phyloP scores from a whole-genome alignment of 2,888 invertebrate species.

The Gymnoscelis rufifasciata region DNA sequence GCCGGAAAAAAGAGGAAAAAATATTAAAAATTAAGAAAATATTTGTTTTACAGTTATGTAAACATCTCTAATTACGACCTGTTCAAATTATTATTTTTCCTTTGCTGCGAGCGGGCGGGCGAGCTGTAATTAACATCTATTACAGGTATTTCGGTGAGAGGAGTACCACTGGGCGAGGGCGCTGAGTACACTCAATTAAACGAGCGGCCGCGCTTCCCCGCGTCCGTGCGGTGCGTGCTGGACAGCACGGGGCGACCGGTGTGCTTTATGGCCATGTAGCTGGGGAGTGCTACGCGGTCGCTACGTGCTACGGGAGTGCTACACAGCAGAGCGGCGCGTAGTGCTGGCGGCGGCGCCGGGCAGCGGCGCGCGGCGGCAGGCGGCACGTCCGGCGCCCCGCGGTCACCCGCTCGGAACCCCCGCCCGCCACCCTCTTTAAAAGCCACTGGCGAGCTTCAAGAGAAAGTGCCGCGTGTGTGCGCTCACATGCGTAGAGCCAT shows the following conservation, averaged over 20 bases:
- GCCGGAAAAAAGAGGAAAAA: slow-evolving; percentile 60
- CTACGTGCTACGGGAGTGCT: slow-evolving; percentile 19
- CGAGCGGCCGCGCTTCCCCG: slow-evolving; percentile 40
- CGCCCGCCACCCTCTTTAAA: slow-evolving; percentile 74
- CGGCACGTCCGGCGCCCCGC: slow-evolving; percentile 64
- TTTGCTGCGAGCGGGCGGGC: slow-evolving; percentile 59
- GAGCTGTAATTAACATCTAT: slow-evolving; percentile 76
- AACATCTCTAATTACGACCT: slow-evolving; percentile 78
- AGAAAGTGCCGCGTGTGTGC: slow-evolving; percentile 79
- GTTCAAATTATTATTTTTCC: slow-evolving; percentile 77
- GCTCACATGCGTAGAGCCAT: slow-evolving; percentile 75
- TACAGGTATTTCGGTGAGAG: slow-evolving; percentile 74
- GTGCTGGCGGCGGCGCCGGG: slow-evolving; percentile 18
- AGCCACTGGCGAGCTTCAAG: slow-evolving; percentile 81
- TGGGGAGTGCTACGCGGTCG: no score
- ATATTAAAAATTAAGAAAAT: slow-evolving; percentile 76
- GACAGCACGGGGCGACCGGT: no score
- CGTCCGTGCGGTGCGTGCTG: slow-evolving; percentile 19
- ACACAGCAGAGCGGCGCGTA: no score
- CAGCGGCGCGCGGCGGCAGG: slow-evolving; percentile 30
- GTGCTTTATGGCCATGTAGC: no score
- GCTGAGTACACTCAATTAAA: slow-evolving; percentile 77
- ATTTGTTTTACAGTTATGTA: slow-evolving; percentile 77
- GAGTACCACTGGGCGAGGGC: slow-evolving; percentile 73
- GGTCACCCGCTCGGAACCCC: slow-evolving; percentile 79